phyloP scores from a whole-genome alignment of 2,888 invertebrate species.

The Polydrusus cervinus region DNA sequence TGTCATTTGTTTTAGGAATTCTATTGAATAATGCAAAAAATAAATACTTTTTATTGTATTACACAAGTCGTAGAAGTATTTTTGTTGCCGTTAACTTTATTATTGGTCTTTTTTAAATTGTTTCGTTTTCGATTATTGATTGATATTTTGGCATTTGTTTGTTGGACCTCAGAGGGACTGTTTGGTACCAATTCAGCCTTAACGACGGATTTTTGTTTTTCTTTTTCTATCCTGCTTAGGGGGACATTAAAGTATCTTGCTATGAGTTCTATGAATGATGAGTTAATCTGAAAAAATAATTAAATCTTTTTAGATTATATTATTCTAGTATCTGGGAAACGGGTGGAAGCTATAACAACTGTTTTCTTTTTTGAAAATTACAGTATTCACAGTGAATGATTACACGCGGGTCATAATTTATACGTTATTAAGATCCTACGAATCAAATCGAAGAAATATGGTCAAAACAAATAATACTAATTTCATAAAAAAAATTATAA shows the following conservation, averaged over 20 bases:
- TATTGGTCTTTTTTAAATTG: conserved; percentile 21
- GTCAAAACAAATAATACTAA: no score
- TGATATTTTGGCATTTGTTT: not conserved
- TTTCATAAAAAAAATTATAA: no score
- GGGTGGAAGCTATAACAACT: no score
- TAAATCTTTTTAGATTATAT: no score
- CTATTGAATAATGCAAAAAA: not conserved
- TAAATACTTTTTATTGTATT: conserved; percentile 36
- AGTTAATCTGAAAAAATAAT: conserved; percentile 75
- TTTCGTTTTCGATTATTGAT: conserved; percentile 19
- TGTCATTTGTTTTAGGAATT: no score
- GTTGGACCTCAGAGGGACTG: conserved; percentile 42
- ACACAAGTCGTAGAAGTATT: conserved; percentile 23
- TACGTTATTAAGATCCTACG: no score
- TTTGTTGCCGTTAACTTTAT: conserved; percentile 1
- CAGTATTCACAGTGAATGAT: no score
- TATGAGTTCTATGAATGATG: conserved; percentile 80
- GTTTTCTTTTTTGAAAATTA: not conserved
- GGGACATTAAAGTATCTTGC: conserved; percentile 80
- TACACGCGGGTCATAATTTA: no score
- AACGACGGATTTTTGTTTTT: conserved; percentile 79
- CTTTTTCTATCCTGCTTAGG: conserved; percentile 78
- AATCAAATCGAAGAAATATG: no score
- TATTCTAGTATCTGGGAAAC: no score
- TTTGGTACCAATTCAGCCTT: conserved; percentile 76